Base-by-base conservation (phyloP, 2,888 invertebrate genomes). In the Oithona nana region DNA sequence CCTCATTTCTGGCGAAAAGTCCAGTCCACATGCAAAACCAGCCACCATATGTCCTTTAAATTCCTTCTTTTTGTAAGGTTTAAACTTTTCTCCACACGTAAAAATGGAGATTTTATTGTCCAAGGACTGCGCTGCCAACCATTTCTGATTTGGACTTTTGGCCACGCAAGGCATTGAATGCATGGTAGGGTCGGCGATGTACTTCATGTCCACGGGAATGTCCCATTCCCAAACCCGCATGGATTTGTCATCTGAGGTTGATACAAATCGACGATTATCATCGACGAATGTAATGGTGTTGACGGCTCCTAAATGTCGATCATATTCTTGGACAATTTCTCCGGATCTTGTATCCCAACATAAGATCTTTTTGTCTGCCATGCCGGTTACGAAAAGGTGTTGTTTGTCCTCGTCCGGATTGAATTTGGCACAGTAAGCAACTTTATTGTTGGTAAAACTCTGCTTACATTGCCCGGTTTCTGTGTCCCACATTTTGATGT, bases 171-270 rank as follows among this genome's bases (percentile, higher is more conserved):
- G 98, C 83, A 98, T 89, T 3, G 97, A 95, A 75, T 99, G 98
- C 92, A 99, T 94, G 0, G 90, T 84, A 0, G 98, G 97, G 75
- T 99, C 98, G 1, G 98, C 98, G 67, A 99, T 97, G 74, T 98
- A 94, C 73, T 99, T 99, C 86, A 98, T 98, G 74, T 99, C 98
- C 1, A 98, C 98, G 0, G 90, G 90, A 69, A 90, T 90, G 71
- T 90, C 89, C 97, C 98, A 98, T 78, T 99, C 98, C 98, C 98
- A 99, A 57, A 99, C 94, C 60, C 98, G 78, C 68, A 99, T 78
- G 71, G 93, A 94, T 76, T 99, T 99, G 74, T 99, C 98, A 72
- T 99, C 98, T 0, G 97, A 97, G 0, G 98, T 97, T 20, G 97
- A 93, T 2, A 97, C 95, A 75, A 99, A 98, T 68, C 98, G 76